These are phyloP conservation scores for Dasyprocta punctata DNA, from an alignment of 2,113 vertebrate species.

Conservation along the genomic window DNA sequence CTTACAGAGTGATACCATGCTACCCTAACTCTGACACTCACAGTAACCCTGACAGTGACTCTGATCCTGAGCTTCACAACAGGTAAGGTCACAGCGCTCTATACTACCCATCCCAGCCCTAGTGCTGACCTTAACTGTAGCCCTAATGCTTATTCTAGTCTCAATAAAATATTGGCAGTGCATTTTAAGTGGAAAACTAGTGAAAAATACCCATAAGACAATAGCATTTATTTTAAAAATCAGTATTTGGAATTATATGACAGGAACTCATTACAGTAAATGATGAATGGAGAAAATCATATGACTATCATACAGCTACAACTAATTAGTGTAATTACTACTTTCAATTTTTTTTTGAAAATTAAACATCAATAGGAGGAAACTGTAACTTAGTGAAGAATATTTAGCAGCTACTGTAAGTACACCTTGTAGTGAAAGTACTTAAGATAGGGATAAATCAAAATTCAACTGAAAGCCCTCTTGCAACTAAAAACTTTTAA, in stretches of 20 bases:
- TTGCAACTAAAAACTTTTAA: neutral
- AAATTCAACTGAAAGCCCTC: neutral
- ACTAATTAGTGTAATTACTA: neutral
- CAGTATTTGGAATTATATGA: neutral
- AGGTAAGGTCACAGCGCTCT: neutral
- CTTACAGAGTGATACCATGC: neutral
- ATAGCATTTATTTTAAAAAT: neutral
- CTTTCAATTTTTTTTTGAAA: neutral
- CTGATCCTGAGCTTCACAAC: neutral
- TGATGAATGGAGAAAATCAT: neutral
- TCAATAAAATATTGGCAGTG: neutral
- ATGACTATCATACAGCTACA: neutral
- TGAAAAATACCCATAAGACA: neutral
- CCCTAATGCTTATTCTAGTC: neutral
- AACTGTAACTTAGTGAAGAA: neutral
- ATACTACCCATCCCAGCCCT: neutral
- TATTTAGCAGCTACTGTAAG: neutral
- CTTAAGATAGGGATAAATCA: neutral
- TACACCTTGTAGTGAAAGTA: rapidly evolving
- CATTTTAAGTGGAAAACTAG: neutral
- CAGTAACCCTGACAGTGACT: neutral
- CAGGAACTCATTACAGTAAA: neutral
- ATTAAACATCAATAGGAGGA: neutral
- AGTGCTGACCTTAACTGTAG: neutral
- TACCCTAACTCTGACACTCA: neutral